These are phyloP conservation scores for Parapsyche elsis DNA, from an alignment of 1,140 invertebrate genomes.

Conservation along the genomic window DNA sequence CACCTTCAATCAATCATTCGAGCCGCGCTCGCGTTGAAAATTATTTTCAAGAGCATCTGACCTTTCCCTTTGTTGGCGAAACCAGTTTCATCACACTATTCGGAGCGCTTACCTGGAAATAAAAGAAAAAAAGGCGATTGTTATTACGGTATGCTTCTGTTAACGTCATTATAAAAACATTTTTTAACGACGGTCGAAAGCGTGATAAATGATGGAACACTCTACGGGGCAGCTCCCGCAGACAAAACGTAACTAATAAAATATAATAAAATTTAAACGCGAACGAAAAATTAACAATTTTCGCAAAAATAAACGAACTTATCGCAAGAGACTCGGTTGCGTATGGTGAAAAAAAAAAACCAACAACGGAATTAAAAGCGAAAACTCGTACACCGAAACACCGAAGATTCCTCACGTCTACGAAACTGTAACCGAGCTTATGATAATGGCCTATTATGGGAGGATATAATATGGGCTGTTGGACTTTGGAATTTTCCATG, in stretches of 20 bases:
- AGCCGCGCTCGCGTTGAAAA: conserved; percentile 15
- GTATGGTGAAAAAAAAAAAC: too few species aligned
- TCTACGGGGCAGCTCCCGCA: conserved; percentile 1
- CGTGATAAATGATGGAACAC: conserved; percentile 20
- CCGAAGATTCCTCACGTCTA: conserved; percentile 34
- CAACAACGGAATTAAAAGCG: too few species aligned
- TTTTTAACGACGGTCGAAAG: conserved; percentile 22
- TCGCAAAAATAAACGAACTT: too few species aligned
- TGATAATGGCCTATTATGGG: conserved; percentile 38
- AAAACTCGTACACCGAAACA: neutral
- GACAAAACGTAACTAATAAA: neutral
- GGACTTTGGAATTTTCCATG: conserved; percentile 34
- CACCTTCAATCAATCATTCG: conserved; percentile 16
- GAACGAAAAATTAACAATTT: too few species aligned
- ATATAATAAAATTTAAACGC: too few species aligned
- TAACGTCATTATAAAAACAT: conserved; percentile 21
- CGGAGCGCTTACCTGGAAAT: conserved; percentile 29
- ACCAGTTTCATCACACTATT: conserved; percentile 21
- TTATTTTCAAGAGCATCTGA: conserved; percentile 25
- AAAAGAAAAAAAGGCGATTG: conserved; percentile 25
- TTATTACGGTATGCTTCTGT: conserved; percentile 18
- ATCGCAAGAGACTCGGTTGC: too few species aligned
- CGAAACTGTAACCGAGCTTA: conserved; percentile 24
- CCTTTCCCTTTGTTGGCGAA: conserved; percentile 31
- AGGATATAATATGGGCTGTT: conserved; percentile 44